Base-by-base conservation (phyloP, 1,140 invertebrate species). In the Ceratoteleas bidentatus region DNA sequence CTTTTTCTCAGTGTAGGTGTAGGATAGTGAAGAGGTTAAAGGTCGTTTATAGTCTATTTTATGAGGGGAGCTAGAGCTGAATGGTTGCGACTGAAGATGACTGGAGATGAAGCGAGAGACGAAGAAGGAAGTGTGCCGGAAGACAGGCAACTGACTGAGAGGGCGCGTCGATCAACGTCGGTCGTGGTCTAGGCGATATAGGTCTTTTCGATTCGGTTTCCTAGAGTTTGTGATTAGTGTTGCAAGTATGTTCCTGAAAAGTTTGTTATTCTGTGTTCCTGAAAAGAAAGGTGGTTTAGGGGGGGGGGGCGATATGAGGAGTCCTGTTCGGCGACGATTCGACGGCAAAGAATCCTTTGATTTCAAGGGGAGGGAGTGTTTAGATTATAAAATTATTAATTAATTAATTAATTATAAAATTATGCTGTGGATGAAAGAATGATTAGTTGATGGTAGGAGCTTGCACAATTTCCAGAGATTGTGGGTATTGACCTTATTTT, bases 101-200 rank as follows among this genome's bases (percentile, higher is more conserved):
- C 24, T 24, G 24, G 4, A 24, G 24, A 4, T 7, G 36, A 52
- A 58, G 13, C 32, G 54, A 65, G 15, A 34, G 14, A 66, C 7
- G 47, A 45, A 52, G 34, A 2, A 6, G 36, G 58, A 6, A 8
- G 6, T 34, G 24, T 70, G 77, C 77, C 77, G 45, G 77, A 81
- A 81, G 77, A 81, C 64, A 81, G 77, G 77, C 70, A 80, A 62
- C 10, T 49, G 15, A 73, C 34, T 60, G 60, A 40, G 64, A 74
- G 47, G 7, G 11, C 24, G 38, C 9, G 40, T 5, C 24, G 4
- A 47, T 58, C 50, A 53, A 56, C 14, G 6, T 66, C 47, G 13
- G 47, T 72, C 14, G 14, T 36, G 0, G 15, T 64, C 40, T 38
- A 24, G 16, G 10, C 40, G 16, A 62, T 49, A 73, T 47, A 36